phyloP scores from a whole-genome alignment of 2,113 vertebrate genomes.

The Jacana jacana region DNA sequence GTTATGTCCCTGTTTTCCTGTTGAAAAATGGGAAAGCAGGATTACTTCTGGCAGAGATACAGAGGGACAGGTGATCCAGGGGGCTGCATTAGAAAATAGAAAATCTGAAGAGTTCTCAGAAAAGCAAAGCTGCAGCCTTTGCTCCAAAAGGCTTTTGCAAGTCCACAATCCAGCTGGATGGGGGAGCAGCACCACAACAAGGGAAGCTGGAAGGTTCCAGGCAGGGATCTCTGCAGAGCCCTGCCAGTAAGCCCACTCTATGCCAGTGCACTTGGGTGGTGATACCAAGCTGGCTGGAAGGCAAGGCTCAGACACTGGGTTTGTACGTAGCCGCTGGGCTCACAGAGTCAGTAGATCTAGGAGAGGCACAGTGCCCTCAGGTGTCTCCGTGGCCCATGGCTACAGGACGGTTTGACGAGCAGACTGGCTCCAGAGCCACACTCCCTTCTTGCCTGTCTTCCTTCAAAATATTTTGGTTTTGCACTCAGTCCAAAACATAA shows the following conservation, averaged over 20 bases:
- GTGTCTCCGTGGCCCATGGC: neutral
- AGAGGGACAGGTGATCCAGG: neutral
- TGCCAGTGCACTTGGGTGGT: fast-evolving
- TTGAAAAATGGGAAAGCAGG: neutral
- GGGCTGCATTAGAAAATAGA: neutral
- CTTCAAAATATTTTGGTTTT: constrained; percentile 16
- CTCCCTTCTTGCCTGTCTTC: neutral
- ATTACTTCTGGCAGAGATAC: constrained; percentile 2
- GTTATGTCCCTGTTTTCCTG: neutral
- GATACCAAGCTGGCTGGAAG: fast-evolving
- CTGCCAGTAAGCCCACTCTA: neutral
- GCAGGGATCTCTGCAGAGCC: neutral
- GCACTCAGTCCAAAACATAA: neutral
- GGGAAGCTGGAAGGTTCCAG: neutral
- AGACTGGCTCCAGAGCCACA: neutral
- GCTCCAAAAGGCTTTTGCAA: neutral
- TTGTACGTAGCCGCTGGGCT: neutral
- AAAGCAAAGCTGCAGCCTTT: neutral
- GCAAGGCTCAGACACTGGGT: neutral
- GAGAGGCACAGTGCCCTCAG: neutral
- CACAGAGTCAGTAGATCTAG: neutral
- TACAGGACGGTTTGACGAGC: neutral
- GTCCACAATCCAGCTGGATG: neutral
- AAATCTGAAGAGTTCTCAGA: neutral
- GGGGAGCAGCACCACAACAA: neutral